phyloP scores from a whole-genome alignment of 2,888 invertebrate genomes.

The Tetranychus piercei region DNA sequence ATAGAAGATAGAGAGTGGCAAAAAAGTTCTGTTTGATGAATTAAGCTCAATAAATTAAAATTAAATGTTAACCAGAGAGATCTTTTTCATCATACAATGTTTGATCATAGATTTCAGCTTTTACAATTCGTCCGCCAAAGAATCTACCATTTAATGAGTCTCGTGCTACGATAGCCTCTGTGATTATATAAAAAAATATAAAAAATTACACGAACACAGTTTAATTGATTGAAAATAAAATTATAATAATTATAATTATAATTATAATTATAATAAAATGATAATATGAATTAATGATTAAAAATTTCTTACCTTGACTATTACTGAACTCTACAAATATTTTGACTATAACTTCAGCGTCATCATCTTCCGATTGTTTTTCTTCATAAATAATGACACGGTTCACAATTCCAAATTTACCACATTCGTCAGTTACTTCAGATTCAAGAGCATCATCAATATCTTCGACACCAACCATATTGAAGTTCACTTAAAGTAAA shows the following conservation, averaged over 20 bases:
- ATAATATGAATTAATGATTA: too few relatives aligned
- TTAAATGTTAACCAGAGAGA: constrained; percentile 52
- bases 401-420: constrained; percentile 66
- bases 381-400: constrained; percentile 91
- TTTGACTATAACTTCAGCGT: constrained; percentile 73
- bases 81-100: constrained; percentile 88
- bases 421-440: constrained; percentile 88
- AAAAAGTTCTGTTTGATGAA: constrained; percentile 40
- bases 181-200: constrained; percentile 27
- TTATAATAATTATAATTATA: too few relatives aligned
- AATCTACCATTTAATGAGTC: constrained; percentile 74
- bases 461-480: constrained; percentile 85
- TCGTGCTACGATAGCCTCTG: constrained; percentile 69
- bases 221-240: constrained; percentile 10
- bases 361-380: constrained; percentile 68
- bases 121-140: constrained; percentile 83
- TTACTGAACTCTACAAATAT: constrained; percentile 76
- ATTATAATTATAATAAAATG: too few relatives aligned
- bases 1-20: neutral
- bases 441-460: constrained; percentile 83
- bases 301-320: constrained; percentile 7
- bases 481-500: constrained; percentile 31
- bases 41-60: neutral
- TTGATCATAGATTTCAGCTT: constrained; percentile 85
- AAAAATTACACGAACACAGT: neutral